Conservation (phyloP, 1,140 invertebrate species). For the Piezodorus guildinii region DNA sequence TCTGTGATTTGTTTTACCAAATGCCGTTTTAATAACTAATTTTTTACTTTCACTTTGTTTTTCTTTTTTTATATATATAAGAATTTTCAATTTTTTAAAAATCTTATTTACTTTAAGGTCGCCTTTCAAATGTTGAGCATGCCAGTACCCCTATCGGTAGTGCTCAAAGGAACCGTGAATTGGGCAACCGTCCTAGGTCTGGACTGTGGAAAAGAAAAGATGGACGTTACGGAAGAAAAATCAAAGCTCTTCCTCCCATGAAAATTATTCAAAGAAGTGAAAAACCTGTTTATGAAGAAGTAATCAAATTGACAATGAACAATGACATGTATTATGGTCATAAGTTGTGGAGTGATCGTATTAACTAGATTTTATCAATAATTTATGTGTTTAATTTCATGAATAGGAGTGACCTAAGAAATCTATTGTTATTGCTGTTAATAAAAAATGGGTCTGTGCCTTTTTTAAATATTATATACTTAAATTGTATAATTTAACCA, state of each 20-base stretch:
- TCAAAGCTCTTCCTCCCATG: slow-evolving; percentile 43
- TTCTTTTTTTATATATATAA: too few relatives aligned
- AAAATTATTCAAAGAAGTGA: not conserved
- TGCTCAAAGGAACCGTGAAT: slow-evolving; percentile 63
- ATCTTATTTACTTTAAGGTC: slow-evolving; percentile 39
- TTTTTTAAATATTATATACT: too few relatives aligned
- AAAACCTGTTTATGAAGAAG: not conserved
- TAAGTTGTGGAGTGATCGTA: slow-evolving; percentile 4
- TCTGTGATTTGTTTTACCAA: too few relatives aligned
- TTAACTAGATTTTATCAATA: too few relatives aligned
- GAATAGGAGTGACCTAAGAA: too few relatives aligned
- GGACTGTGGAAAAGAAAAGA: slow-evolving; percentile 89
- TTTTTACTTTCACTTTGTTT: too few relatives aligned
- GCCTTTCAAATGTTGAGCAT: slow-evolving; percentile 73
- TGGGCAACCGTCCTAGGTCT: slow-evolving; percentile 78
- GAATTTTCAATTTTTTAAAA: too few relatives aligned
- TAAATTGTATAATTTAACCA: too few relatives aligned
- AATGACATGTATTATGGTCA: slow-evolving; percentile 17
- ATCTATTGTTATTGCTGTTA: too few relatives aligned
- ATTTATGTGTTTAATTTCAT: too few relatives aligned
- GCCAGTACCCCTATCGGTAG: slow-evolving; percentile 64
- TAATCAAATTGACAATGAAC: slow-evolving; percentile 19
- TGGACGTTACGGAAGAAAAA: slow-evolving; percentile 80
- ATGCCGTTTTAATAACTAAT: too few relatives aligned
- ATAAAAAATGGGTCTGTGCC: too few relatives aligned